Conservation (phyloP, 2,888 invertebrate genomes). For the Drosophila pseudotakahashii region DNA sequence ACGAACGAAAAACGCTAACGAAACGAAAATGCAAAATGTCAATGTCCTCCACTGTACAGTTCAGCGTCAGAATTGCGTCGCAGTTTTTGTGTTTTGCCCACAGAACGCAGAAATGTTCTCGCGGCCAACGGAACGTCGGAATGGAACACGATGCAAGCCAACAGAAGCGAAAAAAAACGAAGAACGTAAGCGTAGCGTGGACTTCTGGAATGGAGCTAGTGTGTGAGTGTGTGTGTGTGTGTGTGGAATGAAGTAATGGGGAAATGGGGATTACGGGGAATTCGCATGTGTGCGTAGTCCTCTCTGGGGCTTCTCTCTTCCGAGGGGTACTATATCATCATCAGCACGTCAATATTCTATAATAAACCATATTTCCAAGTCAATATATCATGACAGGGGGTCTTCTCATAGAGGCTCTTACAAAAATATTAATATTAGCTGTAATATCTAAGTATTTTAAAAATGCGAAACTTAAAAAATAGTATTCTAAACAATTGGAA, state of each 20-base stretch:
- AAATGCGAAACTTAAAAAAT: too few relatives aligned
- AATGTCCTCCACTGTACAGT: slow-evolving; percentile 82
- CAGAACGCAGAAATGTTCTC: slow-evolving; percentile 41
- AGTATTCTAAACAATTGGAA: too few relatives aligned
- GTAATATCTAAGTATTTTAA: too few relatives aligned
- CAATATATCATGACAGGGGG: neutral
- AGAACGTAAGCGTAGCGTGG: slow-evolving; percentile 62
- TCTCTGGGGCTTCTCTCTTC: slow-evolving; percentile 11
- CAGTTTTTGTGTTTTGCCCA: slow-evolving; percentile 70
- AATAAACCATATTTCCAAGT: neutral
- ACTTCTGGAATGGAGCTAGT: slow-evolving; percentile 41
- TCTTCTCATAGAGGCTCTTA: neutral
- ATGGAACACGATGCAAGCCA: slow-evolving; percentile 56
- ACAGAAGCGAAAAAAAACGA: slow-evolving; percentile 32
- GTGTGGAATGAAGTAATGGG: slow-evolving; percentile 28
- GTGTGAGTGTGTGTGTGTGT: slow-evolving; percentile 20
- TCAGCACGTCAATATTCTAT: neutral
- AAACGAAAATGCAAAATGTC: slow-evolving; percentile 83
- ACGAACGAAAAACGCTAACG: slow-evolving; percentile 80
- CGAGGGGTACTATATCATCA: neutral
- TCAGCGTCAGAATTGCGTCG: slow-evolving; percentile 79
- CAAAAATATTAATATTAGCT: too few relatives aligned
- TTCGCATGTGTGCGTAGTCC: slow-evolving; percentile 17
- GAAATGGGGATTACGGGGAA: slow-evolving; percentile 11
- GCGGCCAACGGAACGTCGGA: slow-evolving; percentile 57